Base-by-base conservation (phyloP, 2,797 vertebrate species). In the Glossophaga mutica region DNA sequence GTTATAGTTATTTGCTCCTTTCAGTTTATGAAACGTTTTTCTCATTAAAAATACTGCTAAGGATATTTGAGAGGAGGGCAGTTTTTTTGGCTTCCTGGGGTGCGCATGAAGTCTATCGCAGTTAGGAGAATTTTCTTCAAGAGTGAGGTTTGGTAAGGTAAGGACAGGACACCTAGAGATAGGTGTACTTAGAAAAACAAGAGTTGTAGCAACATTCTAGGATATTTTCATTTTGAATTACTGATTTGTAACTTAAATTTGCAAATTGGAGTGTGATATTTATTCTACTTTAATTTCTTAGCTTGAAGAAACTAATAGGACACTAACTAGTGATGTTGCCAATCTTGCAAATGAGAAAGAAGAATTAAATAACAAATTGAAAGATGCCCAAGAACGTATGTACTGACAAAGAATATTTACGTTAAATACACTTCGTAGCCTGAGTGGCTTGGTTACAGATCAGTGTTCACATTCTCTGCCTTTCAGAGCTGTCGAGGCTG, bases 291-390 rank as follows among this genome's bases (percentile, higher is more conserved):
- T 74, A 18, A 22, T 77, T 97, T 96, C 87, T 88, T 97, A 99
- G 99, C 98, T 99, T 97, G 99, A 99, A 96, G 99, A 99, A 98
- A 99, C 99, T 5, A 99, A 99, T 87, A 99, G 99, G 97, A 99
- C 99, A 5, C 98, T 99, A 96, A 99, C 99, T 0, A 99, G 98
- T 96, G 99, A 99, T 91, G 99, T 99, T 83, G 99, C 98, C 87
- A 99, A 99, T 97, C 99, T 99, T 96, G 99, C 99, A 91, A 99
- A 98, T 77, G 99, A 99, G 98, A 99, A 99, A 93, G 99, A 99
- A 98, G 99, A 99, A 50, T 98, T 99, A 92, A 99, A 99, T 98
- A 99, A 99, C 98, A 99, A 99, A 97, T 95, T 99, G 85, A 99
- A 99, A 97, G 99, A 99, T 50, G 94, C 98, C 71, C 99, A 99